These are phyloP conservation scores for Bothrops jararaca DNA, from an alignment of 2,113 vertebrate species.

Conservation along the genomic window DNA sequence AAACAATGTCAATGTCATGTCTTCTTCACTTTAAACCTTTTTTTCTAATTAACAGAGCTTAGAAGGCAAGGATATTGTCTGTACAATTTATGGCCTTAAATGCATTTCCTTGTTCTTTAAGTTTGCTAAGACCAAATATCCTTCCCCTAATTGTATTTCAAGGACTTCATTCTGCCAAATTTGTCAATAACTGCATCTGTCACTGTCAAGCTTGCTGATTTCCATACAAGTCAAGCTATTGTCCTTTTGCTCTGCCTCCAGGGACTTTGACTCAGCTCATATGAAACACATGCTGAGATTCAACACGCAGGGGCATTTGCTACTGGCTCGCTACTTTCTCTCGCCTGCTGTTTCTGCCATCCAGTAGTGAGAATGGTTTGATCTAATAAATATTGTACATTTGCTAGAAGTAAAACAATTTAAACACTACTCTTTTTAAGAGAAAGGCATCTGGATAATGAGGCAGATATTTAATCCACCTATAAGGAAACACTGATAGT, in stretches of 20 bases:
- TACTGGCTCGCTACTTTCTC: slow-evolving; percentile 31
- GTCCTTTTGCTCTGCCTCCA: slow-evolving; percentile 30
- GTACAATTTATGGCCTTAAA: slow-evolving; percentile 7
- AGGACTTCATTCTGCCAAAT: slow-evolving; percentile 43
- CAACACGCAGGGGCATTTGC: slow-evolving; percentile 39
- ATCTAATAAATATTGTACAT: slow-evolving; percentile 25
- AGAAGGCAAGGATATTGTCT: slow-evolving; percentile 21
- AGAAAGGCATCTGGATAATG: slow-evolving; percentile 23
- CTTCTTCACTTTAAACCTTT: slow-evolving; percentile 10
- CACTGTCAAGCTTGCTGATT: slow-evolving; percentile 39
- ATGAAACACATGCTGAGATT: slow-evolving; percentile 38
- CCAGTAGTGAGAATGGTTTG: slow-evolving; percentile 26
- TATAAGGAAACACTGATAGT: slow-evolving; percentile 35
- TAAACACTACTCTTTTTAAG: slow-evolving; percentile 20
- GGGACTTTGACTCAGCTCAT: slow-evolving; percentile 35
- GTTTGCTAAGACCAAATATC: slow-evolving; percentile 38
- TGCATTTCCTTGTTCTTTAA: slow-evolving; percentile 16
- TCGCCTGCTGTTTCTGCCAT: slow-evolving; percentile 38
- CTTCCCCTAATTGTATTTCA: slow-evolving; percentile 32
- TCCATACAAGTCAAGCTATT: slow-evolving; percentile 38
- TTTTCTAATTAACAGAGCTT: slow-evolving; percentile 4
- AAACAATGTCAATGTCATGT: slow-evolving; percentile 18
- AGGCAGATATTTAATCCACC: slow-evolving; percentile 35
- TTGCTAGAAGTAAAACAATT: slow-evolving; percentile 12
- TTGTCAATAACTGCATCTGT: slow-evolving; percentile 50